Evolutionary conservation across 2,888 invertebrate species (phyloP).

Genomic region (Galerucella calmariensis): DNA sequence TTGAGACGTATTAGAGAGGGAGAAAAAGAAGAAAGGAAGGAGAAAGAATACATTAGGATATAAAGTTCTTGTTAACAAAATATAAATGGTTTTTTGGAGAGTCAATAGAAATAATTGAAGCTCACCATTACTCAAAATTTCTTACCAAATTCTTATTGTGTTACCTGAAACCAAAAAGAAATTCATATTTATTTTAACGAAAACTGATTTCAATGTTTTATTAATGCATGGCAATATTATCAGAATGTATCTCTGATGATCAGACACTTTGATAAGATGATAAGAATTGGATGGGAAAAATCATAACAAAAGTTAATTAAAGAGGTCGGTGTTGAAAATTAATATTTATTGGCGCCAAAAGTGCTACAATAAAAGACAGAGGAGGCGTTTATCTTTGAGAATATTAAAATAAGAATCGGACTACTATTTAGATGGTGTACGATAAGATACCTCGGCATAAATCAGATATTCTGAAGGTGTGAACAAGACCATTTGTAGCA

Average conservation of each 20-base stretch:
- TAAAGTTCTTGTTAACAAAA: too few species aligned
- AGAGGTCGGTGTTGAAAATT: conserved; percentile 46
- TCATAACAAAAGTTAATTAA: conserved; percentile 38
- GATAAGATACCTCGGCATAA: conserved; percentile 59
- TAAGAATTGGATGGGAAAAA: conserved; percentile 16
- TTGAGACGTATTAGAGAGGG: too few species aligned
- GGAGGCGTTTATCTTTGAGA: conserved; percentile 57
- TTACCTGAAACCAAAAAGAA: neutral
- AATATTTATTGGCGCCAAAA: conserved; percentile 59
- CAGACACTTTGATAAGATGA: neutral
- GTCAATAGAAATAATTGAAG: too few species aligned
- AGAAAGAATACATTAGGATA: too few species aligned
- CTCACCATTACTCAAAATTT: neutral
- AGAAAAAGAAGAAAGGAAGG: too few species aligned
- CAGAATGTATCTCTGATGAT: neutral
- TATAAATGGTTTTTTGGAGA: too few species aligned
- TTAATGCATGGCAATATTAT: neutral
- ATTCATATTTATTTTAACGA: neutral
- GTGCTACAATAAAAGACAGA: conserved; percentile 56
- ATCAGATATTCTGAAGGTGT: conserved; percentile 58
- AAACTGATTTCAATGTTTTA: neutral
- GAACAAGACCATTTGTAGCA: conserved; percentile 45
- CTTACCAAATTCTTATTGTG: neutral
- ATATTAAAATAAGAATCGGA: conserved; percentile 58
- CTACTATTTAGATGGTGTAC: conserved; percentile 62